These are phyloP conservation scores for Gymnogyps californianus DNA, from an alignment of 2,113 vertebrate genomes.

Conservation along the genomic window DNA sequence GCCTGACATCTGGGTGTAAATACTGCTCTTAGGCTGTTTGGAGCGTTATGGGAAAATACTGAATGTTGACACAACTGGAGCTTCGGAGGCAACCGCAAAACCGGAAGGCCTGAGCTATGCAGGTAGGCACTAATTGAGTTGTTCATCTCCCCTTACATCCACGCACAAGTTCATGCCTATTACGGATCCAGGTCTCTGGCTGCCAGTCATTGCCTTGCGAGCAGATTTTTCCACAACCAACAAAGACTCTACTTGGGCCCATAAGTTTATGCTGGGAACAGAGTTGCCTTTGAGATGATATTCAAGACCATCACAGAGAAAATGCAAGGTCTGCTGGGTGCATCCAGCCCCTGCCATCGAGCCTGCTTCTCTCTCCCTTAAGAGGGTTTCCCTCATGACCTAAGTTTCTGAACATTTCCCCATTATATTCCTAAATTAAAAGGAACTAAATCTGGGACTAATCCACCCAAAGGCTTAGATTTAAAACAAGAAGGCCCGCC, in stretches of 20 bases:
- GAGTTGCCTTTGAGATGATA: neutral
- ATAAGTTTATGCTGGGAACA: neutral
- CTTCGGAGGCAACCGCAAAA: constrained; percentile 52
- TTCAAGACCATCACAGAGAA: neutral
- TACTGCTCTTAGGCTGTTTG: neutral
- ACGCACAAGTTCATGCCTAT: accelerated
- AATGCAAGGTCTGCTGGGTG: neutral
- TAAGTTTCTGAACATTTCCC: neutral
- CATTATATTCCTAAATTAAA: neutral
- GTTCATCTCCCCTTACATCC: neutral
- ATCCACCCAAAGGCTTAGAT: neutral
- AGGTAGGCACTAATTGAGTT: neutral
- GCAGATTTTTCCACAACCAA: neutral
- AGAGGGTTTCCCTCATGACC: neutral
- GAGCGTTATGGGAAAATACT: constrained; percentile 60
- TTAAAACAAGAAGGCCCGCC: neutral
- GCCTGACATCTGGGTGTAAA: neutral
- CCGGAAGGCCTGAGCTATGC: neutral
- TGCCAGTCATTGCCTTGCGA: neutral
- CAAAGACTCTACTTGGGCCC: neutral
- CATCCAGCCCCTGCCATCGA: neutral
- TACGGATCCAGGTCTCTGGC: accelerated
- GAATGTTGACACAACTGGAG: constrained; percentile 71
- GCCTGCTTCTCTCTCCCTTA: neutral
- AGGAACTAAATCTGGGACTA: neutral